Evolutionary conservation across 2,113 vertebrate genomes (phyloP).

Genomic region (Elachura formosa): DNA sequence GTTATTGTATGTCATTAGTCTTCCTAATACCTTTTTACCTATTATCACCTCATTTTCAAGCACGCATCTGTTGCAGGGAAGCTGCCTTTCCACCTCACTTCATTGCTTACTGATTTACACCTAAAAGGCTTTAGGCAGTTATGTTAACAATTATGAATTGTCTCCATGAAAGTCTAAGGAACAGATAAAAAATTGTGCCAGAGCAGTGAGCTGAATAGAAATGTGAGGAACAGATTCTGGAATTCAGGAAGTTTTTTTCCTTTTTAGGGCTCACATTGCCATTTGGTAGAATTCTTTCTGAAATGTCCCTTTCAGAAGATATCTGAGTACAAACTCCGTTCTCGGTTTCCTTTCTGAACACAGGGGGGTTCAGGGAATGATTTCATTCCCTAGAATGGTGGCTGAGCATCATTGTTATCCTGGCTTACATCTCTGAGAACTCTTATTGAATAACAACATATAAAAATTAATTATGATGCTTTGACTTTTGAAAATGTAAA

Average conservation of each 20-base stretch:
- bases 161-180: neutral
- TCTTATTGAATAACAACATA: neutral
- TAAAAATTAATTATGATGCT: neutral
- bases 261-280: neutral
- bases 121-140: conserved; percentile 28
- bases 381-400: neutral
- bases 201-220: neutral
- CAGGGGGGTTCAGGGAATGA: neutral
- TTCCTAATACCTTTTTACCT: conserved; percentile 41
- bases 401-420: neutral
- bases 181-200: neutral
- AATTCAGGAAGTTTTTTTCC: neutral
- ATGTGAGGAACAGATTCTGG: neutral
- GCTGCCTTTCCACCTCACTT: conserved; percentile 31
- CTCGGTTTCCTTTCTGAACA: neutral
- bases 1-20: conserved; percentile 65
- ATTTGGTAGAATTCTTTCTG: conserved; percentile 1
- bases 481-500: neutral
- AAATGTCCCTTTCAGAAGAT: neutral
- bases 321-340: neutral
- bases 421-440: neutral
- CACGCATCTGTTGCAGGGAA: conserved; percentile 36
- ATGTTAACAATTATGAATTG: conserved; percentile 50
- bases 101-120: conserved; percentile 44
- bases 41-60: conserved; percentile 68